These are phyloP conservation scores for Megaptera novaeangliae DNA, from an alignment of 2,113 vertebrate species.

Conservation along the genomic window DNA sequence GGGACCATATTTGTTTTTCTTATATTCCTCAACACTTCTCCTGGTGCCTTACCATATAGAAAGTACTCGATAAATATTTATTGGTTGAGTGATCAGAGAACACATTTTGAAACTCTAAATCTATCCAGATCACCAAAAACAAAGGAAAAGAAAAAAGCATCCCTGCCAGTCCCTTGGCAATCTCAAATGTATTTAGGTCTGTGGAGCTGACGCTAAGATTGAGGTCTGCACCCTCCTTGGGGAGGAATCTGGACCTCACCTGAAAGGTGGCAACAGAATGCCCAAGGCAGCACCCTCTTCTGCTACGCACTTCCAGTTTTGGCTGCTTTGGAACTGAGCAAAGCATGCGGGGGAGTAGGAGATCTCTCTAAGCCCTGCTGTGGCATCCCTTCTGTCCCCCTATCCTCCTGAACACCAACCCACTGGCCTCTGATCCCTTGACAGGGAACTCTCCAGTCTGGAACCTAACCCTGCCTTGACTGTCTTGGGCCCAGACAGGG, in stretches of 20 bases:
- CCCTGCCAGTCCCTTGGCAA: background rate
- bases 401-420: background rate
- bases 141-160: background rate
- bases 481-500: background rate
- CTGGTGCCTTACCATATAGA: background rate
- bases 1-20: background rate
- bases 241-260: background rate
- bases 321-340: background rate
- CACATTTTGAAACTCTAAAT: slow-evolving; percentile 29
- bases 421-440: background rate
- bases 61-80: background rate
- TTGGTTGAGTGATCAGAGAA: background rate
- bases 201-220: background rate
- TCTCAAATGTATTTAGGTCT: background rate
- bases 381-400: background rate
- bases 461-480: background rate
- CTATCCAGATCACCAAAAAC: background rate
- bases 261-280: background rate
- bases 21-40: background rate
- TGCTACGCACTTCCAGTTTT: background rate
- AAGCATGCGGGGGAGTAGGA: background rate
- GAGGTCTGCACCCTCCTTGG: background rate
- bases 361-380: background rate
- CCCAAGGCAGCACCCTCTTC: background rate
- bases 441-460: background rate